A percentile compares a stretch with the other conserved stretches of the same genome.
Evolutionary conservation across 2,113 vertebrate genomes (phyloP).

Genomic region (Phocoena phocoena): DNA sequence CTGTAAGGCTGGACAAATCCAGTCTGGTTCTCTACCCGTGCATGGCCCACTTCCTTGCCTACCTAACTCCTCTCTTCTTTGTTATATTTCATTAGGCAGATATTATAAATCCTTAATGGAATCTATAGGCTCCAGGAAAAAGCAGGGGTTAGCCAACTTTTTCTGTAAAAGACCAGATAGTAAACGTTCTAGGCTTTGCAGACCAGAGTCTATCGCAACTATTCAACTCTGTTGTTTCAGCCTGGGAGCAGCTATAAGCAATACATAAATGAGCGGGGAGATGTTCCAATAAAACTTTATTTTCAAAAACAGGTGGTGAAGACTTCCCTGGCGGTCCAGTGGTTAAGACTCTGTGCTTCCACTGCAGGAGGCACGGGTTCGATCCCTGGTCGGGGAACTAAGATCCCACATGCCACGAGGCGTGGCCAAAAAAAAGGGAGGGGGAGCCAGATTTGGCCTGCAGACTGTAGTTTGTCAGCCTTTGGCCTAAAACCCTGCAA

Average conservation of each 20-base stretch:
- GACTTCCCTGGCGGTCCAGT: no score
- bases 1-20: neutral
- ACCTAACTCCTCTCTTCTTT: neutral
- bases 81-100: neutral
- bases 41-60: neutral
- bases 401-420: no score
- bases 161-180: neutral
- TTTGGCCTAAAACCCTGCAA: neutral
- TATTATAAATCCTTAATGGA: neutral
- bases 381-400: no score
- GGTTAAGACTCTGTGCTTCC: no score
- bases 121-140: neutral
- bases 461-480: no score
- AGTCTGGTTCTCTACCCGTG: neutral
- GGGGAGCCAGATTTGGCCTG: no score
- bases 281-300: neutral
- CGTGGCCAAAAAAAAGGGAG: no score
- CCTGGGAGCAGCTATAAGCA: neutral
- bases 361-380: no score
- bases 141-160: neutral
- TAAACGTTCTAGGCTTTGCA: neutral
- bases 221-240: neutral
- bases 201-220: neutral
- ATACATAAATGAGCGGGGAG: neutral
- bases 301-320: neutral